Evolutionary conservation across 2,797 vertebrate species (phyloP).

Genomic region (Tragopan temminckii): DNA sequence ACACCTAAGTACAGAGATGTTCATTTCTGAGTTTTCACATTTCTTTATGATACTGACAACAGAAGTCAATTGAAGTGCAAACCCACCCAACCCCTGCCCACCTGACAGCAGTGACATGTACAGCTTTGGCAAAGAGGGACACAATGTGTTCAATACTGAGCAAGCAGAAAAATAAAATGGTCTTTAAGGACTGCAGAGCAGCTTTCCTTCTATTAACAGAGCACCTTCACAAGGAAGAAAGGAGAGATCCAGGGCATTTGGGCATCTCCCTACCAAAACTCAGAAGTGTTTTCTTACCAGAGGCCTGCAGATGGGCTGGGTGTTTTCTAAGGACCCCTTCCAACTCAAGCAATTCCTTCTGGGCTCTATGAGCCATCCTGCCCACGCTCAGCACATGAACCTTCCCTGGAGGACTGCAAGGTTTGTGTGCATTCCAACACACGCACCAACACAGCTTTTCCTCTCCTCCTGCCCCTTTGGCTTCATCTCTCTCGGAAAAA

Average conservation of each 20-base stretch:
- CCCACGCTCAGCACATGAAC: neutral
- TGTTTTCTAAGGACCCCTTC: neutral
- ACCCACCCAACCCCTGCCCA: neutral
- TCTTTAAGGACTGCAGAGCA: neutral
- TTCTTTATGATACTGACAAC: neutral
- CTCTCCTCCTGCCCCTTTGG: slow-evolving; percentile 14
- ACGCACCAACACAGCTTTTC: neutral
- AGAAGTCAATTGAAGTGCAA: neutral
- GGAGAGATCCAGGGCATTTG: neutral
- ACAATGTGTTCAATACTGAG: fast-evolving
- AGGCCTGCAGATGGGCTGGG: neutral
- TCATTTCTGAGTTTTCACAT: neutral
- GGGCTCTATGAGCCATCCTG: neutral
- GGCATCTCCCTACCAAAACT: neutral
- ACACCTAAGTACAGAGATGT: neutral
- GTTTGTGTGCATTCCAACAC: slow-evolving; percentile 7
- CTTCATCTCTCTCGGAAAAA: slow-evolving; percentile 46
- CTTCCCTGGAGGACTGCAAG: neutral
- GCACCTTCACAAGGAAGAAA: neutral
- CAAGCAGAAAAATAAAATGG: neutral
- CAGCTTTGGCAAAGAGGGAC: neutral
- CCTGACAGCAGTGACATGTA: neutral
- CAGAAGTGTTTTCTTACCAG: neutral
- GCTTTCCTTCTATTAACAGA: neutral
- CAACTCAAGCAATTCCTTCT: slow-evolving; percentile 24